A percentile compares a stretch with the other conserved stretches of the same genome.
Conservation (phyloP, 1,140 invertebrate genomes). For the Drosophila simulans region DNA sequence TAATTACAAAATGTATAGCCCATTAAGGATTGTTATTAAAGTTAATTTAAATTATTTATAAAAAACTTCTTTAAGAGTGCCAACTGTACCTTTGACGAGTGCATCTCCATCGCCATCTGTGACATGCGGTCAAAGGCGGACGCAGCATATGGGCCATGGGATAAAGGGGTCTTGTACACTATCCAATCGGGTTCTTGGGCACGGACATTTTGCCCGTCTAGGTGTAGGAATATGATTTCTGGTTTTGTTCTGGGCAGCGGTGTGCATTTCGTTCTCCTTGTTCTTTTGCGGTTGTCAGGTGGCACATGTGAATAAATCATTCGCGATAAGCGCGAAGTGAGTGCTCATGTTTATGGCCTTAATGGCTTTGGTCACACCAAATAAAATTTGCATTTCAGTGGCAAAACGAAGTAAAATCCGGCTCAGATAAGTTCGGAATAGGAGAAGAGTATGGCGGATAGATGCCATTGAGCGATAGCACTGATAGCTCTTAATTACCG, state of each 20-base stretch:
- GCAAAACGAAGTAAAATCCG: constrained; percentile 14
- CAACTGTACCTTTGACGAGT: constrained; percentile 7
- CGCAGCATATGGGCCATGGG: constrained; percentile 36
- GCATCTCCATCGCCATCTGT: constrained; percentile 14
- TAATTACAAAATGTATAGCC: too few relatives aligned
- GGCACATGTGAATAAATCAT: constrained; percentile 74
- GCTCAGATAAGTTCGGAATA: constrained; percentile 11
- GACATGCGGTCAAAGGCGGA: constrained; percentile 19
- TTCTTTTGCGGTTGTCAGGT: constrained; percentile 35
- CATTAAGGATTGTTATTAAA: too few relatives aligned
- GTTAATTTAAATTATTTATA: not conserved
- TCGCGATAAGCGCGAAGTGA: constrained; percentile 64
- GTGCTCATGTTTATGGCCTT: constrained; percentile 57
- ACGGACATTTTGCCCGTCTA: constrained; percentile 68
- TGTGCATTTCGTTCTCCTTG: constrained; percentile 27
- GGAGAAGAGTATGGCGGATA: constrained; percentile 3
- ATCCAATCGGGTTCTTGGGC: constrained; percentile 30
- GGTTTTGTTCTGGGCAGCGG: constrained; percentile 16
- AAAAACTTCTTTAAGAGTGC: not conserved
- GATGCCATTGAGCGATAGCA: constrained; percentile 56
- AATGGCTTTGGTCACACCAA: constrained; percentile 51
- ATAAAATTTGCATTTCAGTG: constrained; percentile 47
- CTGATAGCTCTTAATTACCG: constrained; percentile 76
- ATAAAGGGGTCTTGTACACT: not conserved
- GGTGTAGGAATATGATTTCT: constrained; percentile 36